Base-by-base conservation (phyloP, 23 tunicate genomes). In the Ciona savignyi region DNA sequence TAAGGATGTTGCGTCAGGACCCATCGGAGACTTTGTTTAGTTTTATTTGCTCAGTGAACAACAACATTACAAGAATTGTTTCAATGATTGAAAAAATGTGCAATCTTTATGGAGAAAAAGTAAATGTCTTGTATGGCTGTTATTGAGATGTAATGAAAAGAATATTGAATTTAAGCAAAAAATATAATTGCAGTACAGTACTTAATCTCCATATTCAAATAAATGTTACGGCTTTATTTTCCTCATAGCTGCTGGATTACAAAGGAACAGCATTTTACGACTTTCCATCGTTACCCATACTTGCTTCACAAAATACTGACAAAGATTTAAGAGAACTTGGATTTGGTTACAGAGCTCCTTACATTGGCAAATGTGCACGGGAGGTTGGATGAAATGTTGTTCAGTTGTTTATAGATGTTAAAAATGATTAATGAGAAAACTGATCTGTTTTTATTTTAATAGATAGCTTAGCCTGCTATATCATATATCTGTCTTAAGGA, bases 261-360 rank as follows among this genome's bases (percentile, higher is more conserved):
- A 68, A 80, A 11, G 90, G 51, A 4, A 26, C 0, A n/a, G 27
- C 35, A 2, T 79, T 75, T 33, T 33, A 92, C 49, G 79, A 81
- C 28, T 92, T 92, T 76, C 98, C 98, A 2, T 24, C 81, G 3
- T 19, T 76, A 20, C 27, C 77, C 22, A 63, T 4, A 0, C 51
- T 92, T 24, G 80, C 77, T 21, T 51, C 67, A 35, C 6, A 29
- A 0, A 82, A 62, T 29, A 71, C 69, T n/a, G 74, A 75, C 24
- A 65, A 74, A 2, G 68, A 51, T 2, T 49, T 92, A 71, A 72
- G 98, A 33, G 26, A 80, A 31, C 80, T 85, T 24, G 87, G 92
- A 1, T 92, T 92, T 73, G 98, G 98, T 20, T 92, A 92, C 80
- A 63, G 98, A 28, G 98, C 98, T 1, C 33, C 63, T 9, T 92